Percentiles rank a stretch among this genome's conserved stretches.
These are phyloP conservation scores for Drosophila setifemur DNA, from an alignment of 1,140 invertebrate species.

Conservation along the genomic window DNA sequence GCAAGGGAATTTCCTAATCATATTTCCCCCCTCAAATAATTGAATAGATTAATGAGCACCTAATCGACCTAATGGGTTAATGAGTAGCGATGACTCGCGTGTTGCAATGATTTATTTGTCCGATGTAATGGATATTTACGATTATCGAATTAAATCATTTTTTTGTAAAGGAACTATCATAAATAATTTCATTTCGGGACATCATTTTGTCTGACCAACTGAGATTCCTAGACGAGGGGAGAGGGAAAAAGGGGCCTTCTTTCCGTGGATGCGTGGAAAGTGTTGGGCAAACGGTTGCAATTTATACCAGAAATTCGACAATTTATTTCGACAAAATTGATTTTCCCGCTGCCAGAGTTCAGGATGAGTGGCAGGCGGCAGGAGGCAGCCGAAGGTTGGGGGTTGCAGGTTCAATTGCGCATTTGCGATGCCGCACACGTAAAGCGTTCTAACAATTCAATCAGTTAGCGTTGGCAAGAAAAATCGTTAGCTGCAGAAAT, in stretches of 20 bases:
- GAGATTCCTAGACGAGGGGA: background rate
- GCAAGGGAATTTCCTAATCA: no score
- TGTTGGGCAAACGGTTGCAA: slow-evolving; percentile 55
- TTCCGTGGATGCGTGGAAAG: slow-evolving; percentile 16
- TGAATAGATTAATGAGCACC: slow-evolving; percentile 47
- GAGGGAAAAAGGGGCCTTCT: no score
- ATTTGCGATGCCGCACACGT: slow-evolving; percentile 71
- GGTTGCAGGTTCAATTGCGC: slow-evolving; percentile 20
- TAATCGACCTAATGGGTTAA: slow-evolving; percentile 20
- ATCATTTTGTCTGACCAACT: slow-evolving; percentile 36
- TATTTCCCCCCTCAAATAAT: no score
- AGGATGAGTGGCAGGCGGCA: slow-evolving; percentile 12
- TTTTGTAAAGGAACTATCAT: slow-evolving; percentile 9
- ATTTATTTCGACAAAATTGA: slow-evolving; percentile 75
- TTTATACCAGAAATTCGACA: slow-evolving; percentile 76
- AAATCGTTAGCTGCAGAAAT: slow-evolving; percentile 49
- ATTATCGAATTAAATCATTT: slow-evolving; percentile 14
- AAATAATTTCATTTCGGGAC: slow-evolving; percentile 32
- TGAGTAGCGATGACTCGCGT: slow-evolving; percentile 46
- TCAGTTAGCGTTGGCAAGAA: slow-evolving; percentile 63
- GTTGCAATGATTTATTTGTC: slow-evolving; percentile 41
- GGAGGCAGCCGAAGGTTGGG: background rate
- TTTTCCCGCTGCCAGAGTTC: slow-evolving; percentile 36
- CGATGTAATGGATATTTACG: slow-evolving; percentile 29
- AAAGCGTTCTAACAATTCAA: slow-evolving; percentile 78